A percentile compares a stretch with the other conserved stretches of the same genome.
phyloP scores from a whole-genome alignment of 2,113 vertebrate species.

The Zosterops japonicus region DNA sequence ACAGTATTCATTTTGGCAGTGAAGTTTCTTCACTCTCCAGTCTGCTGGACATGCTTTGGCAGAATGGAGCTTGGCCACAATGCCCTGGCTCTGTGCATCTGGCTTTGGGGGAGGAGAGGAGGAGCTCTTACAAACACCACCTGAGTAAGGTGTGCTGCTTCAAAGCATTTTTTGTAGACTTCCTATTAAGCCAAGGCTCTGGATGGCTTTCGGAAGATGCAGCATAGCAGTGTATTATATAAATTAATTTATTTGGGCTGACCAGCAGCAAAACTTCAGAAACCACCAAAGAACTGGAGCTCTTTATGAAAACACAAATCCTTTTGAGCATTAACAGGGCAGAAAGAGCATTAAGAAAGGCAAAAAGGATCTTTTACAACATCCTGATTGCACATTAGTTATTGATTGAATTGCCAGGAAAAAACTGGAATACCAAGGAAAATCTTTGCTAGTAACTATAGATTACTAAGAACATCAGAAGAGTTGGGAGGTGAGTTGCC shows the following conservation, averaged over 20 bases:
- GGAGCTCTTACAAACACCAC: not conserved
- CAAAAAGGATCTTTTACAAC: not conserved
- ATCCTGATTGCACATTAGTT: not conserved
- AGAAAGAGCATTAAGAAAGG: not conserved
- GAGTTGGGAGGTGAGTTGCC: not conserved
- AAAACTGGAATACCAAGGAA: not conserved
- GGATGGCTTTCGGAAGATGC: not conserved
- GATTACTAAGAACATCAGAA: not conserved
- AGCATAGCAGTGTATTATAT: not conserved
- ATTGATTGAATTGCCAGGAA: not conserved
- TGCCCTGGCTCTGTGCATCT: not conserved
- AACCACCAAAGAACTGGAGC: not conserved
- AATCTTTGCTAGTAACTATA: not conserved
- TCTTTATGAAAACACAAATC: not conserved
- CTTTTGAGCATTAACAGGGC: not conserved
- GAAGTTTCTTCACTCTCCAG: not conserved
- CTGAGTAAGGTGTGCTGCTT: not conserved
- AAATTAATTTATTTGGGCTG: not conserved
- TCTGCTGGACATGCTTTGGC: not conserved
- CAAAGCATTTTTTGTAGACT: not conserved
- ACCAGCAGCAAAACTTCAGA: not conserved
- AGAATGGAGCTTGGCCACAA: not conserved
- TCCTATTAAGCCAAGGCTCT: not conserved
- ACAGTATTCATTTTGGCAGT: not conserved
- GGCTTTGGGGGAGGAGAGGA: not conserved